Evolutionary conservation across 1,140 invertebrate species (phyloP), one percentile per base, ranked within the genome.

Genomic region (Ganaspis sp.): DNA sequence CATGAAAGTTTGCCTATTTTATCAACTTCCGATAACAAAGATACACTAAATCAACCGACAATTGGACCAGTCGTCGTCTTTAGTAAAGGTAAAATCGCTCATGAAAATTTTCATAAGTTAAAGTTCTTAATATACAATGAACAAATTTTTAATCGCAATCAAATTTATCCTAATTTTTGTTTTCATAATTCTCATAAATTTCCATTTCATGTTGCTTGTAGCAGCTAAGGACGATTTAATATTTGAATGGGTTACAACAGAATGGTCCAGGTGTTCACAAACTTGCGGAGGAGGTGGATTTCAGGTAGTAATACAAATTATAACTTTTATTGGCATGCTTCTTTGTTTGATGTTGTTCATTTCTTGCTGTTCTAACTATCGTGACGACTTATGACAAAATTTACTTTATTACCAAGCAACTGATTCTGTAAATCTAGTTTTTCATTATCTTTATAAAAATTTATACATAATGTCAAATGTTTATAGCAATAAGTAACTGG

Each of bases 181-280:
- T 64, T 23, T 77, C 9, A 26, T 69, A 58, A 80, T 79, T 29
- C 19, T 29, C 3, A 76, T 64, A 64, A 17, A 73, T 40, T 40
- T 17, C 9, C 15, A 42, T 85, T 72, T 77, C 86, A 3, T 23
- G 15, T 71, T 71, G 29, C 37, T 19, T 38, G 9, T 74, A 72
- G n/a, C 54, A 86, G 83, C 80, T 69, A 82, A 83, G 6, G 93
- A 93, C 45, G 92, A 93, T 74, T 90, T 94, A 75, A 92, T 94
- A 83, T 96, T 96, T 85, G 94, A 95, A 82, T 98, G 96, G 96
- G 92, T 94, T 77, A 94, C 95, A 6, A 94, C 95, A 1, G 94
- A 96, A 29, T 98, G 96, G 96, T 96, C 96, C 1, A 92, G 93
- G 34, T 99, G 98, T 89, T 97, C 96, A 2, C 94, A 95, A 83